These are phyloP conservation scores for Spodoptera littoralis DNA, from an alignment of 2,888 invertebrate genomes.

Conservation along the genomic window DNA sequence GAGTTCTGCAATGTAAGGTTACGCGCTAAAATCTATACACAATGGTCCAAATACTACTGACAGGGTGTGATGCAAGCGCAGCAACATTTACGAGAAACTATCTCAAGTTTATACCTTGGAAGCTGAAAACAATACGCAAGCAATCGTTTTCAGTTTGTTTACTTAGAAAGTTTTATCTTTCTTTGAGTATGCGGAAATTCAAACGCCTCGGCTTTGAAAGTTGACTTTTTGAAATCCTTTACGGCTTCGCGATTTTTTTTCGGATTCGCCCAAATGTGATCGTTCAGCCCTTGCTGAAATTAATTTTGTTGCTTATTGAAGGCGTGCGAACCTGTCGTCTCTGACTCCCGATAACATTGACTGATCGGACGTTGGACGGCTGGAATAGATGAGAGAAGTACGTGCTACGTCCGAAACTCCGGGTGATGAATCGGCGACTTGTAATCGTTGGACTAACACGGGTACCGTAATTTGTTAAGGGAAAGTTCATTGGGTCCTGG, in stretches of 20 bases:
- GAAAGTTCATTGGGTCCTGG: constrained; percentile 66
- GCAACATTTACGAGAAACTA: constrained; percentile 65
- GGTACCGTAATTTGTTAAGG: constrained; percentile 80
- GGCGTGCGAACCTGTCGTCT: constrained; percentile 65
- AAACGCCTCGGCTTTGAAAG: constrained; percentile 9
- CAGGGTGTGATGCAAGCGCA: constrained; percentile 63
- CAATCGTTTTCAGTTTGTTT: constrained; percentile 70
- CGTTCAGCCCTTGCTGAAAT: constrained; percentile 62
- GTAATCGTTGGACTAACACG: constrained; percentile 85
- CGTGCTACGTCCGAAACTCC: constrained; percentile 78
- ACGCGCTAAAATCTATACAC: constrained; percentile 62
- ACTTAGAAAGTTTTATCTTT: constrained; percentile 50
- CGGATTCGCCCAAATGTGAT: constrained; percentile 48
- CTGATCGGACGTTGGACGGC: constrained; percentile 80
- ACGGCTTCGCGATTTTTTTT: constrained; percentile 12
- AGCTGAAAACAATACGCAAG: constrained; percentile 47
- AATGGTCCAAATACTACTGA: constrained; percentile 46
- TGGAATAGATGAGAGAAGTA: constrained; percentile 82
- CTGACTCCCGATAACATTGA: constrained; percentile 81
- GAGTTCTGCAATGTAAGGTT: constrained; percentile 69
- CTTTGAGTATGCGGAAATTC: constrained; percentile 16
- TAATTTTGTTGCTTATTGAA: constrained; percentile 80
- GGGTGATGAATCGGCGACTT: constrained; percentile 84
- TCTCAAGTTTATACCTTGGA: constrained; percentile 69
- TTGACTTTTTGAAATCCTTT: constrained; percentile 13